These are phyloP conservation scores for Lymantria dispar DNA, from an alignment of 2,888 invertebrate genomes.

Conservation along the genomic window DNA sequence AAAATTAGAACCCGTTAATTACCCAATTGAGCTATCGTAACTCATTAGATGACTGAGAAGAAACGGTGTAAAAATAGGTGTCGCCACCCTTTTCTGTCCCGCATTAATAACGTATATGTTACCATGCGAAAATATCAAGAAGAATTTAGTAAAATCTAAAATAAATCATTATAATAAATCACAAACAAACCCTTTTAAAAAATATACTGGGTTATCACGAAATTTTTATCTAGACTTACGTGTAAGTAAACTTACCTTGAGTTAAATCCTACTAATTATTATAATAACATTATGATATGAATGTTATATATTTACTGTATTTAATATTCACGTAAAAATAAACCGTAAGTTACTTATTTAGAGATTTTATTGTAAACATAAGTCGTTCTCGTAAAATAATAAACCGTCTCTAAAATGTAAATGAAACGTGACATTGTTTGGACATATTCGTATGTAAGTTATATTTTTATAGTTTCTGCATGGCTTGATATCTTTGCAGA, in stretches of 20 bases:
- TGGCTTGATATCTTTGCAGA: too few species aligned
- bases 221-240: slow-evolving; percentile 16
- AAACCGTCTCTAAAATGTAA: background rate
- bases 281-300: background rate
- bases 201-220: slow-evolving; percentile 8
- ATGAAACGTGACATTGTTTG: too few species aligned
- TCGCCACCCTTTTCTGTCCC: too few species aligned
- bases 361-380: background rate
- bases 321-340: background rate
- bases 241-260: slow-evolving; percentile 23
- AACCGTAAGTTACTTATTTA: background rate
- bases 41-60: too few species aligned
- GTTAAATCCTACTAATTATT: slow-evolving; percentile 18
- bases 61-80: too few species aligned
- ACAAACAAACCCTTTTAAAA: background rate
- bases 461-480: too few species aligned
- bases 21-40: too few species aligned
- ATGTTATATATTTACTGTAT: background rate
- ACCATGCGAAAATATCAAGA: background rate
- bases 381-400: background rate
- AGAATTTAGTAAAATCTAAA: background rate
- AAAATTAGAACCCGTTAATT: too few species aligned
- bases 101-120: background rate
- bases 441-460: too few species aligned
- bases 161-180: background rate